Evolutionary conservation across 1,140 invertebrate species (phyloP), one percentile per base, ranked within the genome.

Genomic region (Alviniconcha marisindica): DNA sequence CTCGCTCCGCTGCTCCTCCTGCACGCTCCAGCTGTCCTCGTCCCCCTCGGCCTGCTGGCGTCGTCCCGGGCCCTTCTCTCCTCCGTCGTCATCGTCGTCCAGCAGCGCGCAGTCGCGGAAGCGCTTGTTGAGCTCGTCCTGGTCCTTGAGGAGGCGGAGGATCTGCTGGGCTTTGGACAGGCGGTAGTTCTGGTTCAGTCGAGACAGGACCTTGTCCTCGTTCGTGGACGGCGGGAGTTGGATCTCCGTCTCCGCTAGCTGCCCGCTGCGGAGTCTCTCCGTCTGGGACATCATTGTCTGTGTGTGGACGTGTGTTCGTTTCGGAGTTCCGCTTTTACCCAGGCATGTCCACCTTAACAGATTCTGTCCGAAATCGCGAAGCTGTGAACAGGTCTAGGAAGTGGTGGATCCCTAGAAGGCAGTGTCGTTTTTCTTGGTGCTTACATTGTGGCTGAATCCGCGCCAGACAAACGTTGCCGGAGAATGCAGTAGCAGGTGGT

Each of bases 141-240:
- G 87, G 56, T 88, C 87, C 63, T 80, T 82, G n/a, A 88, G 66
- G 31, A 88, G 85, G 33, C 87, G 77, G 10, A 88, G 69, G 56
- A 88, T 88, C 77, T 88, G 87, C 24, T 86, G 82, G 14, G 85
- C 87, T 81, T 88, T 88, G 28, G 87, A 76, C 42, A 76, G 28
- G 73, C 73, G 73, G 44, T 38, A 76, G 44, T 54, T 54, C 73
- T 76, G 73, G 73, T 76, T 76, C 0, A 76, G 73, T 2, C 44
- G 40, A 51, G 73, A 76, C 42, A 76, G 28, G 7, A 54, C 73
- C 44, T 51, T 76, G 40, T 76, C 73, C 44, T 76, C 73, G 44
- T 51, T 18, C 24, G 73, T 51, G 3, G 73, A 4, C 3, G 56
- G 56, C 14, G 73, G 73, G 24, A 76, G 31, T 2, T 51, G n/a